Conservation (phyloP, 1,140 invertebrate species). For the Penaeus vannamei region DNA sequence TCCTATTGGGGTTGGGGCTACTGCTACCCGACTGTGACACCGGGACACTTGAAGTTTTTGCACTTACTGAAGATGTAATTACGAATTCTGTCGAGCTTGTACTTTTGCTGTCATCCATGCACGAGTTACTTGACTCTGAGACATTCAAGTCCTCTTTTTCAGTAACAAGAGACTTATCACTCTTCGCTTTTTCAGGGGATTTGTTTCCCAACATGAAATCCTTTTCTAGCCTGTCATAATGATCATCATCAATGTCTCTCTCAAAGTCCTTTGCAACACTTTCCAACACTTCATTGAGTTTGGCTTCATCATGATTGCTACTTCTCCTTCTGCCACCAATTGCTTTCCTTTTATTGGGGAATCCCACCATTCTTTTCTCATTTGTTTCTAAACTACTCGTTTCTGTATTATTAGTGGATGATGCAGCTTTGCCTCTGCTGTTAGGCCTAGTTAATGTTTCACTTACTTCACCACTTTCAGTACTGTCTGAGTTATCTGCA, state of each 20-base stretch:
- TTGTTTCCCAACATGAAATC: constrained; percentile 67
- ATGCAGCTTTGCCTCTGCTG: constrained; percentile 35
- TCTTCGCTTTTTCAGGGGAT: constrained; percentile 61
- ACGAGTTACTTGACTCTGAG: constrained; percentile 14
- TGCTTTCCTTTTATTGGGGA: constrained; percentile 42
- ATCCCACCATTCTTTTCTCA: constrained; percentile 34
- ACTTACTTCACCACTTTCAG: constrained; percentile 16
- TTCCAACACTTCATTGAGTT: constrained; percentile 65
- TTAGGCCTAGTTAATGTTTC: constrained; percentile 6
- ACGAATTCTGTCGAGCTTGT: constrained; percentile 11
- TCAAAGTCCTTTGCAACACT: constrained; percentile 67
- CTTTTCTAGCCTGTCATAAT: constrained; percentile 64
- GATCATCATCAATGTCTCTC: constrained; percentile 65
- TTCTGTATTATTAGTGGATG: constrained; percentile 11
- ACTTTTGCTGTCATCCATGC: constrained; percentile 45
- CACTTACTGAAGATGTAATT: neutral
- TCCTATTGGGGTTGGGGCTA: constrained; percentile 39
- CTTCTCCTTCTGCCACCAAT: constrained; percentile 56
- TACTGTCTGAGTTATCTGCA: constrained; percentile 38
- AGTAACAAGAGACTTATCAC: neutral
- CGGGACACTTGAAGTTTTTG: neutral
- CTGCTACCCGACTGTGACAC: neutral
- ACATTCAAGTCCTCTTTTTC: constrained; percentile 17
- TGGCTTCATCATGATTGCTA: constrained; percentile 66
- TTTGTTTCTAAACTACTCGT: neutral